phyloP scores from a whole-genome alignment of 2,888 invertebrate species.

The Ditula angustiorana region DNA sequence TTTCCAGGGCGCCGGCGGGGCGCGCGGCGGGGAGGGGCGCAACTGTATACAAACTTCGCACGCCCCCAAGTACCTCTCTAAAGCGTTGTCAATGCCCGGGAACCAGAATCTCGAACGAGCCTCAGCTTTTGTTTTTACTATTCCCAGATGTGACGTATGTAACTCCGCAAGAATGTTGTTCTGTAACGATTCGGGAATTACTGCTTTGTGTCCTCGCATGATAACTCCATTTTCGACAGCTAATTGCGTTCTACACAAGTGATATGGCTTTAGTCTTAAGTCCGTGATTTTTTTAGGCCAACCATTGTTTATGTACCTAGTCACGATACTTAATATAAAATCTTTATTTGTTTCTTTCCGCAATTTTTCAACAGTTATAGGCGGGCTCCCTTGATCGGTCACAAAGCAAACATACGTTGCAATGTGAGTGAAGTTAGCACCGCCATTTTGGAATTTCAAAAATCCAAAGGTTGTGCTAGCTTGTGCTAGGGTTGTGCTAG shows the following conservation, averaged over 20 bases:
- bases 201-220: slow-evolving; percentile 19
- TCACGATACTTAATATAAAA: neutral
- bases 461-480: too few relatives aligned
- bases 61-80: slow-evolving; percentile 1
- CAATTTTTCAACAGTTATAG: neutral
- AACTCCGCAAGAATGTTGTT: neutral
- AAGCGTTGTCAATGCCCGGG: neutral
- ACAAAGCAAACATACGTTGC: slow-evolving; percentile 22
- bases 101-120: slow-evolving; percentile 7
- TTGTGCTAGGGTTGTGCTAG: too few relatives aligned
- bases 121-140: too few relatives aligned
- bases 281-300: slow-evolving; percentile 14
- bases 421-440: too few relatives aligned
- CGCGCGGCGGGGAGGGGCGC: slow-evolving; percentile 29
- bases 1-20: slow-evolving; percentile 28
- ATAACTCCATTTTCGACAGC: slow-evolving; percentile 14
- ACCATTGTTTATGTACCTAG: neutral
- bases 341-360: too few relatives aligned
- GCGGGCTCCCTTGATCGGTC: neutral
- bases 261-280: neutral
- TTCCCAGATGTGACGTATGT: slow-evolving; percentile 1
- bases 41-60: slow-evolving; percentile 19
- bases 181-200: neutral
- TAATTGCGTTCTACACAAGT: slow-evolving; percentile 2
- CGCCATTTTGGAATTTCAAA: too few relatives aligned